These are phyloP conservation scores for Podarcis cretensis DNA, from an alignment of 2,113 vertebrate genomes.

Conservation along the genomic window DNA sequence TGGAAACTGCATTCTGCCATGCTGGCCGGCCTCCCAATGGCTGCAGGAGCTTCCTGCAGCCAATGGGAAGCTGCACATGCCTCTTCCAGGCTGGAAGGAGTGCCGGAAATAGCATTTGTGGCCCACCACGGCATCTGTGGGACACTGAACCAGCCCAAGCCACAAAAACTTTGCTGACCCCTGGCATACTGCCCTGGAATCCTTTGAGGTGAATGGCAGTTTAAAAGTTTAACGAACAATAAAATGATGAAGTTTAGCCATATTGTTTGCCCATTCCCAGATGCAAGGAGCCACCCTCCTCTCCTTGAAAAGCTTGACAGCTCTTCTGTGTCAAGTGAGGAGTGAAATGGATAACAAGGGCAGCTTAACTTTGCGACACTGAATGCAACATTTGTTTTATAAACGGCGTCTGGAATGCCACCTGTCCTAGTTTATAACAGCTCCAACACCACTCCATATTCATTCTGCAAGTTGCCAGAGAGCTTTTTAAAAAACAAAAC, in stretches of 20 bases:
- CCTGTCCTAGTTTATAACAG: slow-evolving; percentile 41
- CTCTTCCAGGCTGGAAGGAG: too few species aligned
- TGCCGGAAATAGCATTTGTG: too few species aligned
- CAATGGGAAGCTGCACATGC: too few species aligned
- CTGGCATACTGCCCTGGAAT: too few species aligned
- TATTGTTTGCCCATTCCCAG: slow-evolving; percentile 9
- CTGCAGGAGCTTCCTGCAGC: too few species aligned
- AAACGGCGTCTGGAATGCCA: slow-evolving; percentile 23
- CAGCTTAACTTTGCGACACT: slow-evolving; percentile 32
- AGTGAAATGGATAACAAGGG: slow-evolving; percentile 23
- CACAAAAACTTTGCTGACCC: too few species aligned
- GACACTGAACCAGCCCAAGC: too few species aligned
- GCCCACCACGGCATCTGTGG: too few species aligned
- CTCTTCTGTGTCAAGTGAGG: slow-evolving; percentile 26
- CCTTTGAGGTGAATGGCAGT: too few species aligned
- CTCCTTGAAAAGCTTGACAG: slow-evolving; percentile 20
- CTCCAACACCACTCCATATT: slow-evolving; percentile 7
- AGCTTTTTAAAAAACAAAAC: not conserved
- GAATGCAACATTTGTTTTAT: slow-evolving; percentile 40
- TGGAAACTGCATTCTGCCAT: too few species aligned
- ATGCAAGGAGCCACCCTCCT: slow-evolving; percentile 5
- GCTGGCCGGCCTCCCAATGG: too few species aligned
- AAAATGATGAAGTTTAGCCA: not conserved
- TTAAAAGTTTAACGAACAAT: too few species aligned
- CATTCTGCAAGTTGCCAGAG: slow-evolving; percentile 38